A percentile compares a stretch with the other conserved stretches of the same genome.
Conservation (phyloP, 2,888 invertebrate genomes). For the Orthonevra nobilis region DNA sequence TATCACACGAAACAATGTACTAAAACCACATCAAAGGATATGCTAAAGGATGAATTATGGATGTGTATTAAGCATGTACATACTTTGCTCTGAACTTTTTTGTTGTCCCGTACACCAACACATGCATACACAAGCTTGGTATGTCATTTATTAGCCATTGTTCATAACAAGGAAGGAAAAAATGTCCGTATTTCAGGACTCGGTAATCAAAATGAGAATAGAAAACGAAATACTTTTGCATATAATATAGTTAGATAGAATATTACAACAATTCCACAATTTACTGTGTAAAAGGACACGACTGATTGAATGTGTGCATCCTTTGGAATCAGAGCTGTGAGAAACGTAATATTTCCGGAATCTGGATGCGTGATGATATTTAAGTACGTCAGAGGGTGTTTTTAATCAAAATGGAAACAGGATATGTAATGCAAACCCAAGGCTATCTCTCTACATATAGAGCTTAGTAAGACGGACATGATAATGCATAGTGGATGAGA, state of each 20-base stretch:
- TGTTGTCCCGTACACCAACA: background rate
- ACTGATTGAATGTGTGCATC: background rate
- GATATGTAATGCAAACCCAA: conserved; percentile 20
- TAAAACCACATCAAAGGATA: conserved; percentile 65
- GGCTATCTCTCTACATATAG: too few relatives aligned
- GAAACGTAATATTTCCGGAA: conserved; percentile 29
- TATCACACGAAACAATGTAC: conserved; percentile 14
- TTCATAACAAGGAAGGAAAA: background rate
- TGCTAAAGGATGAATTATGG: conserved; percentile 28
- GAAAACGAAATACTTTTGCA: conserved; percentile 32
- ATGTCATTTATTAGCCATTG: conserved; percentile 9
- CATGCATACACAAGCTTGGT: background rate
- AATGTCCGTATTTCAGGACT: conserved; percentile 11
- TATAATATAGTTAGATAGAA: conserved; percentile 30
- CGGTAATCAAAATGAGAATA: background rate
- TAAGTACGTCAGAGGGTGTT: background rate
- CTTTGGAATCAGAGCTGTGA: conserved; percentile 33
- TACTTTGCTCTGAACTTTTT: background rate
- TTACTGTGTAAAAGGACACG: conserved; percentile 32
- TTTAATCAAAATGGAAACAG: background rate
- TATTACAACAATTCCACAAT: conserved; percentile 47
- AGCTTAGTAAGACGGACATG: too few relatives aligned
- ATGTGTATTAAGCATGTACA: background rate
- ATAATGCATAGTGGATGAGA: too few relatives aligned
- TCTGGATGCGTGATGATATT: background rate